Evolutionary conservation across 2,888 invertebrate genomes (phyloP), one percentile per base, ranked within the genome.

Genomic region (Herminia tarsipennalis): DNA sequence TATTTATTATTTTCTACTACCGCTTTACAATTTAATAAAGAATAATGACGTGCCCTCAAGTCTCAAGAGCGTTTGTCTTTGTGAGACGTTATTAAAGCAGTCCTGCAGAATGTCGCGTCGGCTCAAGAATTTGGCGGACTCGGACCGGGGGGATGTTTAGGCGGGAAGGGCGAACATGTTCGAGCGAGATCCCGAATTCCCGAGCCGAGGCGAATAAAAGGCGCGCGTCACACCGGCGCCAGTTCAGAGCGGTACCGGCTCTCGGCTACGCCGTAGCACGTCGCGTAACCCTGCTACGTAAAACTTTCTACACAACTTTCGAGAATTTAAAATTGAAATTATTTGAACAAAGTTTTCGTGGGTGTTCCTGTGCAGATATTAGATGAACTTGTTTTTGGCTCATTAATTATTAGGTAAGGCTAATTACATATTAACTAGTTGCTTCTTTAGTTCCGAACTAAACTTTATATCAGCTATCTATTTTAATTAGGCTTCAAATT

Each of bases 161-260:
- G 56, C 55, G 66, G 53, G 43, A 60, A 65, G 70, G 62, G 62
- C 37, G 68, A 47, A 28, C 43, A 49, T 33, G 16, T 48, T 47
- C 54, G 56, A 64, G 56, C 46, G 61, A 53, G 51, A 51, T 52
- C 36, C 35, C 33, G 46, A 25, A 27, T 49, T 52, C 36, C 35
- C 33, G 46, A 25, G 24, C 47, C 40, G 34, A 39, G 28, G 36
- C 55, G 52, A 65, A 81, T 87, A 88, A 78, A 89, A 88, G 81
- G 74, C 79, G 70, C 59, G 75, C 77, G 84, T 49, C 72, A 52
- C 63, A 53, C 46, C 40, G 68, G 59, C 69, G 66, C 64, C 71
- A 59, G 75, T 57, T 69, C 88, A 89, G 84, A 88, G 76, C 79
- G 76, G 57, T 64, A 70, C 68, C 71, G 71, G 79, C 86, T 73